Conservation (phyloP, 2,797 vertebrate genomes). For the Luscinia megarhynchos region DNA sequence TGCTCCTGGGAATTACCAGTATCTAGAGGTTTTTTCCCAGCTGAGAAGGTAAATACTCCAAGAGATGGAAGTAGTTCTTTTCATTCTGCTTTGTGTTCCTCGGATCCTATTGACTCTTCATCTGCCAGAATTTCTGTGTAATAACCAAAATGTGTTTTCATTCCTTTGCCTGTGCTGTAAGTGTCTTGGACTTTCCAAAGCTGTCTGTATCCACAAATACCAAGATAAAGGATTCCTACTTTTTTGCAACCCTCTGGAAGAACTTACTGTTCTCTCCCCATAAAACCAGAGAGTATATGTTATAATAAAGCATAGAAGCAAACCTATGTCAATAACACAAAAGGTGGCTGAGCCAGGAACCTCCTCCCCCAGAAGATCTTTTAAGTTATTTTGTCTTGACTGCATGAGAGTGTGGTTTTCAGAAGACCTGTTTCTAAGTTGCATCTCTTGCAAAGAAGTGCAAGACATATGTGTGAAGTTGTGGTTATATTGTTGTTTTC, state of each 20-base stretch:
- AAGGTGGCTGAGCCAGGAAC: not conserved
- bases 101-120: not conserved
- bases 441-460: not conserved
- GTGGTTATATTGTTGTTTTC: not conserved
- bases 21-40: not conserved
- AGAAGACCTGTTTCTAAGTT: not conserved
- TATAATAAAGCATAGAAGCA: not conserved
- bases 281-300: not conserved
- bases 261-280: not conserved
- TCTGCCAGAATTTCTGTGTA: not conserved
- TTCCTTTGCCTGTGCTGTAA: not conserved
- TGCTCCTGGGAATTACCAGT: not conserved
- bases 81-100: not conserved
- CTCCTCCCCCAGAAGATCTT: not conserved
- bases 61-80: not conserved
- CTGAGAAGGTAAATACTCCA: not conserved
- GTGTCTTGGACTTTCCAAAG: not conserved
- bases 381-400: not conserved
- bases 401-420: accelerated
- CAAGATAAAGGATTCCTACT: not conserved
- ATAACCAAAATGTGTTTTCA: not conserved
- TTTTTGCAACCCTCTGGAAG: not conserved
- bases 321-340: not conserved
- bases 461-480: not conserved
- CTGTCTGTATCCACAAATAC: not conserved